Evolutionary conservation across 2,797 vertebrate genomes (phyloP), one percentile per base, ranked within the genome.

Genomic region (Apogon talboti): DNA sequence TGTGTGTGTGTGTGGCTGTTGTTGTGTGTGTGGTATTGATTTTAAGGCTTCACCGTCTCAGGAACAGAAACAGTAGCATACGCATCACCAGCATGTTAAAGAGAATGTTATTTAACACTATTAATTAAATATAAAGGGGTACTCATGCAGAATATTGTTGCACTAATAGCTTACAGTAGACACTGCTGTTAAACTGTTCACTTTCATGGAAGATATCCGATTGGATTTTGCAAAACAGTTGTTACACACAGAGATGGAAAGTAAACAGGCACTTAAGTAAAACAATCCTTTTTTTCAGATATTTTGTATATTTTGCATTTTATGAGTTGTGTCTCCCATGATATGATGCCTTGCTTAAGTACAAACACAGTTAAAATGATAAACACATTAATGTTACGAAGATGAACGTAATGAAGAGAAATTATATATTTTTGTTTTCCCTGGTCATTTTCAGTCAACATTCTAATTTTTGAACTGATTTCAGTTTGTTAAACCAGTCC

Each of bases 11-110:
- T 33, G 19, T 24, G 3, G 18, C 40, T 54, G 18, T 52, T 11
- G 44, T 28, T 35, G 48, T 44, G 18, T 62, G n/a, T 10, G 6
- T 5, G 6, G 24, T 45, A 57, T 44, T 45, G 54, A 57, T 44
- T 45, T 6, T 6, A 28, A n/a, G 14, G 21, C 42, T 45, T 45
- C 44, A 41, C 44, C 16, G 0, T 15, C 24, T 30, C 24, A 28
- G 24, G 24, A 7, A 13, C n/a, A n/a, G 11, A 42, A n/a, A 42
- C 40, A 13, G 11, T n/a, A 13, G 40, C 40, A 21, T 21, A 21
- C 19, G 19, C 19, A n/a, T 42, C n/a, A n/a, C 40, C 12, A 3
- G 24, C 24, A 28, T 28, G 24, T 28, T 28, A 28, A 28, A 28
- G 24, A 28, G 4, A 28, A 28, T 28, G 24, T 28, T 21, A 21